Percentiles rank a stretch among this genome's conserved stretches.
Conservation (phyloP, 2,797 vertebrate genomes). For the Oryzias dopingdopingensis region DNA sequence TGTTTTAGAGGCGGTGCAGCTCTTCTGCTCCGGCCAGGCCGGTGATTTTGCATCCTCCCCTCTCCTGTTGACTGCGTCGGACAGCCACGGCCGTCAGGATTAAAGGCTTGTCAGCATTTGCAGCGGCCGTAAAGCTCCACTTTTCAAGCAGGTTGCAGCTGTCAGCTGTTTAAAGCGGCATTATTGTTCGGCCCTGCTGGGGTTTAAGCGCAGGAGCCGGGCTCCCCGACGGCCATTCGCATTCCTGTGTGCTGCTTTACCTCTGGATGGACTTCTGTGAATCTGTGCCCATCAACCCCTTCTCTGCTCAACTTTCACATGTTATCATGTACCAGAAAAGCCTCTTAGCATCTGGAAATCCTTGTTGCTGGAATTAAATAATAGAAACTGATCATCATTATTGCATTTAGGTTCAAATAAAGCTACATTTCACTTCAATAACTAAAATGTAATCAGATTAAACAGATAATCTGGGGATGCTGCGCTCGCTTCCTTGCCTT, state of each 20-base stretch:
- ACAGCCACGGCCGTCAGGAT: slow-evolving; percentile 55
- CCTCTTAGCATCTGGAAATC: slow-evolving; percentile 24
- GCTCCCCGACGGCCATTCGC: slow-evolving; percentile 27
- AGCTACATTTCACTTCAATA: background rate
- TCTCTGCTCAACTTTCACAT: slow-evolving; percentile 7
- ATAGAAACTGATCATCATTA: slow-evolving; percentile 11
- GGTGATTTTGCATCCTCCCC: slow-evolving; percentile 29
- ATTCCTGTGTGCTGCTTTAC: slow-evolving; percentile 54
- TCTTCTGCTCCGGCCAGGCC: slow-evolving; percentile 17
- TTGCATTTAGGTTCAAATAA: slow-evolving; percentile 3
- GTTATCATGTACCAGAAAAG: slow-evolving; percentile 31
- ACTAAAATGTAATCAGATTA: background rate
- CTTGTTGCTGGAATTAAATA: slow-evolving; percentile 18
- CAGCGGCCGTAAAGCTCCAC: slow-evolving; percentile 71
- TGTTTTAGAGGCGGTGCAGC: slow-evolving; percentile 32
- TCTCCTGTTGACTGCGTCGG: slow-evolving; percentile 44
- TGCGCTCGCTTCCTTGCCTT: slow-evolving; percentile 11
- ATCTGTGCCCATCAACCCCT: slow-evolving; percentile 16
- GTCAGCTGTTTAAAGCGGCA: slow-evolving; percentile 77
- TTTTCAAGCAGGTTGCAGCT: slow-evolving; percentile 80
- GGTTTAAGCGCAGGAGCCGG: slow-evolving; percentile 52
- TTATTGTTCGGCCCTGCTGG: slow-evolving; percentile 68
- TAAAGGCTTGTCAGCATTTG: slow-evolving; percentile 76
- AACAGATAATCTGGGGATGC: slow-evolving; percentile 1
- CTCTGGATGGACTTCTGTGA: slow-evolving; percentile 36